Evolutionary conservation across 2,797 vertebrate species (phyloP).

Genomic region (Ficedula albicollis): DNA sequence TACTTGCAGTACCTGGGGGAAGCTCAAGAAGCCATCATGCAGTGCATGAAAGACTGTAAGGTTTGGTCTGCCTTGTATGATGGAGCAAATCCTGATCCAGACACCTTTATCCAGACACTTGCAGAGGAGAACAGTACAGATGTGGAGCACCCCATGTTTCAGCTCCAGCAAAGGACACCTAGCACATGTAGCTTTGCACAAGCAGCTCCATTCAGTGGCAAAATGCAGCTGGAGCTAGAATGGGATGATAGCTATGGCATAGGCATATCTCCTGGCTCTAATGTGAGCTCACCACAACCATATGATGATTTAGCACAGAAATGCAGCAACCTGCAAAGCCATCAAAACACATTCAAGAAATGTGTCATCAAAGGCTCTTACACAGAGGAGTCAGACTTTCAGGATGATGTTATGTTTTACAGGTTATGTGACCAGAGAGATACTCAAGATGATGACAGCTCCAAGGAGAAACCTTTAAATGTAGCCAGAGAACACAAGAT

Average conservation of each 20-base stretch:
- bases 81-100: constrained; percentile 87
- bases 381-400: constrained; percentile 93
- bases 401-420: constrained; percentile 95
- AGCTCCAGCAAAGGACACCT: constrained; percentile 28
- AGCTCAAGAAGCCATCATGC: constrained; percentile 84
- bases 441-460: constrained; percentile 57
- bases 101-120: constrained; percentile 79
- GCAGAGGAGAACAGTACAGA: constrained; percentile 73
- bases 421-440: constrained; percentile 91
- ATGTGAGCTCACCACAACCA: constrained; percentile 45
- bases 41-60: constrained; percentile 85
- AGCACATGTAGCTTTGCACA: constrained; percentile 7
- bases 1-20: constrained; percentile 95
- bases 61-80: constrained; percentile 94
- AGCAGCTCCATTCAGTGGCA: constrained; percentile 59
- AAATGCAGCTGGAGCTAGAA: constrained; percentile 78
- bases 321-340: constrained; percentile 67
- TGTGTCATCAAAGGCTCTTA: constrained; percentile 92
- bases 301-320: constrained; percentile 12
- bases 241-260: constrained; percentile 90
- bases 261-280: constrained; percentile 77
- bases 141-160: constrained; percentile 39
- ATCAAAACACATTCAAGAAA: constrained; percentile 91
- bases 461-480: constrained; percentile 8
- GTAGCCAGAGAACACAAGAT: not conserved